Evolutionary conservation across 2,797 vertebrate species (phyloP).

Genomic region (Tragelaphus eurycerus): DNA sequence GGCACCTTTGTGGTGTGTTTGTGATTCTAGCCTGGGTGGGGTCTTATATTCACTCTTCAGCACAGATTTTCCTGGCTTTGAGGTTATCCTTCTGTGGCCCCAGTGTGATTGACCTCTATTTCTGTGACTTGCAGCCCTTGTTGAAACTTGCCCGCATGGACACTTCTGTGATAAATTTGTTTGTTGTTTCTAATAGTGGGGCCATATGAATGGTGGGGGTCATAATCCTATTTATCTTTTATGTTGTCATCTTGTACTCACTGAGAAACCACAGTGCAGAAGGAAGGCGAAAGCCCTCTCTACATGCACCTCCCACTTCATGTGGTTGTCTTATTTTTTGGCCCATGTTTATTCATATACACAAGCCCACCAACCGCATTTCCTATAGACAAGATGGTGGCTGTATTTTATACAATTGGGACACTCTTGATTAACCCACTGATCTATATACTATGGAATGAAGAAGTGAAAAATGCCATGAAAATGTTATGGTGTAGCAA

Average conservation of each 20-base stretch:
- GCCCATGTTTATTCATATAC: conserved; percentile 43
- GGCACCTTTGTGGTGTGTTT: not conserved
- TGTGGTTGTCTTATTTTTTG: conserved; percentile 40
- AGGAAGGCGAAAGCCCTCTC: conserved; percentile 12
- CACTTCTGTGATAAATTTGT: not conserved
- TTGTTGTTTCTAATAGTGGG: conserved; percentile 35
- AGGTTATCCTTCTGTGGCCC: conserved; percentile 42
- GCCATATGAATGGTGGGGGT: conserved; percentile 33
- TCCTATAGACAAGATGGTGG: not conserved
- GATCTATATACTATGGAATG: not conserved
- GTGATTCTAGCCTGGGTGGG: not conserved
- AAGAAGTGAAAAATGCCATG: conserved; percentile 10
- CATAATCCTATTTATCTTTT: not conserved
- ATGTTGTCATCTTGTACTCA: conserved; percentile 32
- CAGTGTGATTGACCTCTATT: not conserved
- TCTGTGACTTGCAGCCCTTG: conserved; percentile 13
- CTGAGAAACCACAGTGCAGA: conserved; percentile 25
- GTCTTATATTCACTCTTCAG: not conserved
- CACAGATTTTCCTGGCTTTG: conserved; percentile 17
- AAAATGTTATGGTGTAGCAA: not conserved
- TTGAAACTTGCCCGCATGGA: not conserved
- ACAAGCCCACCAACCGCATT: not conserved
- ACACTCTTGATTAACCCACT: too few relatives aligned
- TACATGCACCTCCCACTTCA: conserved; percentile 31
- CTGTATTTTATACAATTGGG: conserved; percentile 37